A percentile compares a stretch with the other conserved stretches of the same genome.
phyloP scores from a whole-genome alignment of 2,113 vertebrate species.

The Hippocampus mohnikei region DNA sequence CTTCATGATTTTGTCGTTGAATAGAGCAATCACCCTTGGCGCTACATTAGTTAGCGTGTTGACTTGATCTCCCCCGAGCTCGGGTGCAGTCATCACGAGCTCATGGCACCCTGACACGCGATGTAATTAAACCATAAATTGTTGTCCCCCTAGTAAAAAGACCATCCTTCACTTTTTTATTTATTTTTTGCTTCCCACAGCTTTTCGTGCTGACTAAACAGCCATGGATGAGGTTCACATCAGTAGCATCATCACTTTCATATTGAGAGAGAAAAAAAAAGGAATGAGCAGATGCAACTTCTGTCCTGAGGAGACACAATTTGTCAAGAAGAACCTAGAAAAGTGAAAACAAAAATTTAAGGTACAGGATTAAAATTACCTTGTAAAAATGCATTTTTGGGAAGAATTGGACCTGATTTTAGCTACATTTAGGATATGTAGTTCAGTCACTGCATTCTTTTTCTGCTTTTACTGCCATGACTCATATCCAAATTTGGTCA shows the following conservation, averaged over 20 bases:
- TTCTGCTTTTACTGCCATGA: neutral
- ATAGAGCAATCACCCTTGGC: constrained; percentile 10
- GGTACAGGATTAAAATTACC: neutral
- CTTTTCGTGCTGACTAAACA: constrained; percentile 54
- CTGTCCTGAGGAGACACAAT: neutral
- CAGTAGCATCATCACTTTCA: constrained; percentile 34
- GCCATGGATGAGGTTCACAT: constrained; percentile 42
- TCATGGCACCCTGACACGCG: constrained; percentile 38
- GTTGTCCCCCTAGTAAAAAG: constrained; percentile 21
- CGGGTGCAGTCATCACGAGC: constrained; percentile 39
- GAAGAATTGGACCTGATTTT: no score
- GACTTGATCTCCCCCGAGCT: constrained; percentile 36
- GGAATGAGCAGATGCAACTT: constrained; percentile 23
- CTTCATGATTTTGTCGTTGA: neutral
- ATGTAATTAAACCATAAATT: constrained; percentile 64
- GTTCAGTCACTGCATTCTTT: neutral
- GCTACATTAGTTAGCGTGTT: constrained; percentile 25
- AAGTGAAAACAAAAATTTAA: neutral
- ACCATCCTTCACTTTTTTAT: constrained; percentile 30
- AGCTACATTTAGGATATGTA: no score
- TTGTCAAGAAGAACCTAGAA: constrained; percentile 5
- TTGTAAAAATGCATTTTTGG: neutral
- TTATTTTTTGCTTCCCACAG: constrained; percentile 14
- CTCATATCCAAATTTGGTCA: neutral
- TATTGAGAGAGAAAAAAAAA: constrained; percentile 14